These are phyloP conservation scores for Romanogobio albipinnatus DNA, from an alignment of 2,113 vertebrate genomes.

Conservation along the genomic window DNA sequence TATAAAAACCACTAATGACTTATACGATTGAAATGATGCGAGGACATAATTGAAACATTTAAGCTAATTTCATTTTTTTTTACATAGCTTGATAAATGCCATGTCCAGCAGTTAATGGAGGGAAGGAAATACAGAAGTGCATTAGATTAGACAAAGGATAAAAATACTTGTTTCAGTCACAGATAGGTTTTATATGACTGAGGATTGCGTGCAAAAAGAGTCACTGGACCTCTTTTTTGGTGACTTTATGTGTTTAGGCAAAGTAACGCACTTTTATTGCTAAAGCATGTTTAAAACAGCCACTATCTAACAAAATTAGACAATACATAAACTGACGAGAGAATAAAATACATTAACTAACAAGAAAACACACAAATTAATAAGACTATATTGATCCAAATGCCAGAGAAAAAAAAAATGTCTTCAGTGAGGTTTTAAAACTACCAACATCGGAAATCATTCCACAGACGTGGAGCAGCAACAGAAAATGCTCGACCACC, in stretches of 20 bases:
- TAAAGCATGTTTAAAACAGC: not conserved
- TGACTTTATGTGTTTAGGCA: not conserved
- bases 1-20: not conserved
- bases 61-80: not conserved
- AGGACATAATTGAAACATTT: constrained; percentile 17
- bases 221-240: not conserved
- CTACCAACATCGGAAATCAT: not conserved
- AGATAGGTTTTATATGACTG: not conserved
- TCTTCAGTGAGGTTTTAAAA: not conserved
- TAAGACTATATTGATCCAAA: not conserved
- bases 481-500: not conserved
- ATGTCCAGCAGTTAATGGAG: constrained; percentile 1
- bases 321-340: not conserved
- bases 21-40: not conserved
- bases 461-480: not conserved
- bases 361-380: not conserved
- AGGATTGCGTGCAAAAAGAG: not conserved
- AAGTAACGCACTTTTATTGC: not conserved
- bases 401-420: not conserved
- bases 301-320: not conserved
- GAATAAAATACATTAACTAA: not conserved
- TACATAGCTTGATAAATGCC: not conserved
- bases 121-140: not conserved
- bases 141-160: constrained; percentile 1
- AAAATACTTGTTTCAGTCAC: not conserved